Evolutionary conservation across 2,888 invertebrate genomes (phyloP).

Genomic region (Prenolepis imparis): DNA sequence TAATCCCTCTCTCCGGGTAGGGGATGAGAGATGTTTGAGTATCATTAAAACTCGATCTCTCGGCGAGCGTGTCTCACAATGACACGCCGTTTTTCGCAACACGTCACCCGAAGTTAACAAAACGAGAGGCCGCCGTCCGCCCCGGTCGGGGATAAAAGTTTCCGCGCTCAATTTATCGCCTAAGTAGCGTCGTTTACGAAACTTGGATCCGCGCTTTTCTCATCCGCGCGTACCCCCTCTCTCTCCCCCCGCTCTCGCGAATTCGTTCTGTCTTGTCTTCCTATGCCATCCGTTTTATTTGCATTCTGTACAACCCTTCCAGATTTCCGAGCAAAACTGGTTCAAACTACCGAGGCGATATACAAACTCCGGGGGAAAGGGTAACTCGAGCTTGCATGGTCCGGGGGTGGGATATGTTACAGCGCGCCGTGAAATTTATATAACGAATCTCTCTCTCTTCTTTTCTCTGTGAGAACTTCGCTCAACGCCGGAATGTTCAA

Average conservation of each 20-base stretch:
- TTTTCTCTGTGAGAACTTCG: constrained; percentile 44
- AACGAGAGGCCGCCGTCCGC: constrained; percentile 44
- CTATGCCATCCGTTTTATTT: constrained; percentile 57
- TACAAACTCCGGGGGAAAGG: constrained; percentile 55
- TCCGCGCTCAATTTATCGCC: constrained; percentile 79
- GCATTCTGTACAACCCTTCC: constrained; percentile 58
- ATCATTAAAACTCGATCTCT: constrained; percentile 56
- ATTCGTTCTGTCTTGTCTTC: constrained; percentile 43
- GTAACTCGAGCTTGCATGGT: constrained; percentile 20
- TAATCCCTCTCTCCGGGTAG: not conserved
- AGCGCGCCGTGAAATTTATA: constrained; percentile 64
- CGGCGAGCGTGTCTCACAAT: not conserved
- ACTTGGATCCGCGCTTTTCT: constrained; percentile 70
- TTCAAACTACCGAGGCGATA: constrained; percentile 62
- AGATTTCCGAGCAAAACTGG: constrained; percentile 52
- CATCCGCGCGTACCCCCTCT: not conserved
- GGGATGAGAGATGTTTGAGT: constrained; percentile 20
- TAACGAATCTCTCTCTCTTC: constrained; percentile 61
- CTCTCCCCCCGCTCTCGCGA: not conserved
- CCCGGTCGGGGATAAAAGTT: constrained; percentile 68
- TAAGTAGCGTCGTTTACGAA: constrained; percentile 82
- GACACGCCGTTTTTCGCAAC: constrained; percentile 34
- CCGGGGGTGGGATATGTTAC: constrained; percentile 40
- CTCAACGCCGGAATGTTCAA: constrained; percentile 23
- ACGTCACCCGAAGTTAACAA: constrained; percentile 56